Evolutionary conservation across 2,797 vertebrate species (phyloP).

Genomic region (Cottoperca gobio): DNA sequence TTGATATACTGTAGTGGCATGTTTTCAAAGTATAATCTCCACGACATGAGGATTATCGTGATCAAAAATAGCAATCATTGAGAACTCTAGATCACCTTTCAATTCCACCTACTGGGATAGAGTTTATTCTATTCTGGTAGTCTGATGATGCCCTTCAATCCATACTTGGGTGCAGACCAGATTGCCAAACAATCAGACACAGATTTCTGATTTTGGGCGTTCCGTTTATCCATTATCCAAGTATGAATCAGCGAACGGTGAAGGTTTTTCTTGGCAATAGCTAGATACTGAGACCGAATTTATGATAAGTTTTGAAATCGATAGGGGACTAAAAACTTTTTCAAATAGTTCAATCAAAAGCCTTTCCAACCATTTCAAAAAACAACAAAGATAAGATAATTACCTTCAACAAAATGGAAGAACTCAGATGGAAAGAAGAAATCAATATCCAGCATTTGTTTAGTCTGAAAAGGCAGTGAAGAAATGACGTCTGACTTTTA

Average conservation of each 20-base stretch:
- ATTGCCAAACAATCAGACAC: background rate
- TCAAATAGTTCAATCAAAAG: slow-evolving; percentile 2
- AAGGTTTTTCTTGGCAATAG: background rate
- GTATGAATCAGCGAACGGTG: background rate
- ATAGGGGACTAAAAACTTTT: background rate
- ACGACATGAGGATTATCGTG: slow-evolving; percentile 24
- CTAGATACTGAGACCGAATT: background rate
- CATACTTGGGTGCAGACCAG: background rate
- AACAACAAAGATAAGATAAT: slow-evolving; percentile 15
- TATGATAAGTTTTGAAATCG: background rate
- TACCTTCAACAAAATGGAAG: slow-evolving; percentile 24
- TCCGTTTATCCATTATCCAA: background rate
- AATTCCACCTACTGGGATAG: background rate
- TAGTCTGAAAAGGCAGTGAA: slow-evolving; percentile 11
- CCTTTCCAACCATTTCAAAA: slow-evolving; percentile 30
- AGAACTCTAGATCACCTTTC: slow-evolving; percentile 27
- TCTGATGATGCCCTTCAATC: background rate
- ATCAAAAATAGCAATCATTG: slow-evolving; percentile 28
- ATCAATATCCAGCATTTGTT: slow-evolving; percentile 31
- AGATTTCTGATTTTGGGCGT: background rate
- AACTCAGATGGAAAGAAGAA: slow-evolving; percentile 23
- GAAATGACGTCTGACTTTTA: slow-evolving; percentile 1
- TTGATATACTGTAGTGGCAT: background rate
- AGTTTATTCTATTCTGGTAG: slow-evolving; percentile 31
- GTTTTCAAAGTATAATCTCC: slow-evolving; percentile 18